A percentile compares a stretch with the other conserved stretches of the same genome.
phyloP scores from a whole-genome alignment of 2,888 invertebrate genomes.

The Melieria omissa region DNA sequence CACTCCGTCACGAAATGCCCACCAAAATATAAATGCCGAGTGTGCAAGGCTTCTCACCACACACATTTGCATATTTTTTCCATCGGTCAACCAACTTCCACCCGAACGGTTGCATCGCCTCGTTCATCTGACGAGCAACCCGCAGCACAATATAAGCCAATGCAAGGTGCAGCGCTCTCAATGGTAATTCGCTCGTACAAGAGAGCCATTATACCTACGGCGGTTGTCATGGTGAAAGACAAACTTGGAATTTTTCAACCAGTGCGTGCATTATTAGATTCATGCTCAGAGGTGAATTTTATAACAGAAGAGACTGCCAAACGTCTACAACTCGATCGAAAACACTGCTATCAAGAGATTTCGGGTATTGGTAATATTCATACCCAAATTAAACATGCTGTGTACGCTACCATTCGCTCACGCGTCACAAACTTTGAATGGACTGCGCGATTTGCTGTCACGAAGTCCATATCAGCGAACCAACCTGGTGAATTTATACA shows the following conservation, averaged over 20 bases:
- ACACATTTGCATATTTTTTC: conserved; percentile 9
- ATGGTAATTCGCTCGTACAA: not conserved
- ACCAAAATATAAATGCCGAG: conserved; percentile 10
- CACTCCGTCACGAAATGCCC: conserved; percentile 19
- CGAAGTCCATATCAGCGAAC: conserved; percentile 31
- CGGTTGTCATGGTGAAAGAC: conserved; percentile 28
- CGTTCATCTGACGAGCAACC: not conserved
- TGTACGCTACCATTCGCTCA: conserved; percentile 32
- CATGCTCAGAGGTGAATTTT: conserved; percentile 30
- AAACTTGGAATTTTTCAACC: conserved; percentile 24
- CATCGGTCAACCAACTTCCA: too few species aligned
- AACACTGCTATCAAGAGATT: conserved; percentile 27
- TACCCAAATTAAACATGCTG: conserved; percentile 25
- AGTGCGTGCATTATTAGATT: conserved; percentile 29
- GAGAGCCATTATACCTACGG: conserved; percentile 17
- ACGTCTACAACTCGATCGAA: conserved; percentile 31
- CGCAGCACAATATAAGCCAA: not conserved
- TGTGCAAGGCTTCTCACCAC: not conserved
- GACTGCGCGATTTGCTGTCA: conserved; percentile 29
- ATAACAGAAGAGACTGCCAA: conserved; percentile 36
- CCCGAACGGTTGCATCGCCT: too few species aligned
- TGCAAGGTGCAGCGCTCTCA: not conserved
- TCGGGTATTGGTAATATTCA: conserved; percentile 32
- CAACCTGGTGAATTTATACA: conserved; percentile 29
- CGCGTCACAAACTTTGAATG: conserved; percentile 33